Percentiles rank a stretch among this genome's conserved stretches.
Conservation (phyloP, 2,797 vertebrate genomes). For the Hemibagrus guttatus region DNA sequence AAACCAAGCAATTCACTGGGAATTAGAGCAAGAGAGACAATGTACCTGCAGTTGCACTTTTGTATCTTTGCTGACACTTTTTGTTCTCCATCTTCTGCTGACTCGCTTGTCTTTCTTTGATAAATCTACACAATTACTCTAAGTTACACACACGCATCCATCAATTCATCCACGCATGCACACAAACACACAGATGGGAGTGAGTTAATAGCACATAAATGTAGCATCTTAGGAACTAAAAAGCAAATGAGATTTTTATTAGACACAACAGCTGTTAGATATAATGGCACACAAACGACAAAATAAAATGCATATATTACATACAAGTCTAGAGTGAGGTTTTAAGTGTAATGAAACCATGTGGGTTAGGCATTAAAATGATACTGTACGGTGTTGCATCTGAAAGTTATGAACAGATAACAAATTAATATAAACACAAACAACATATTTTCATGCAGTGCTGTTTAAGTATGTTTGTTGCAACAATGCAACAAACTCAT, state of each 20-base stretch:
- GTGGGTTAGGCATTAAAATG: background rate
- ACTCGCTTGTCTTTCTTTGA: constrained; percentile 99
- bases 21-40: constrained; percentile 50
- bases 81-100: constrained; percentile 99
- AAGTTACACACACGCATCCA: constrained; percentile 73
- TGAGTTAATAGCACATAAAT: constrained; percentile 65
- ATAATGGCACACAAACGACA: constrained; percentile 10
- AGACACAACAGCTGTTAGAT: constrained; percentile 9
- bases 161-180: constrained; percentile 26
- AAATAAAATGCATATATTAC: constrained; percentile 6
- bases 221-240: constrained; percentile 56
- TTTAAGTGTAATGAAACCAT: background rate
- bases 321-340: background rate
- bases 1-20: background rate
- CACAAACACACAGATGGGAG: constrained; percentile 52
- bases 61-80: constrained; percentile 99
- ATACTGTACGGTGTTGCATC: background rate
- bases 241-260: constrained; percentile 52
- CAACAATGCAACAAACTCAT: background rate
- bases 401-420: background rate
- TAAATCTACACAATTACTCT: constrained; percentile 99
- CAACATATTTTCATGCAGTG: background rate
- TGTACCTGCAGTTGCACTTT: constrained; percentile 99
- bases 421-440: background rate
- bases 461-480: background rate